Percentiles rank a stretch among this genome's conserved stretches.
phyloP scores from a whole-genome alignment of 2,797 vertebrate species.

The Melanitta fusca region DNA sequence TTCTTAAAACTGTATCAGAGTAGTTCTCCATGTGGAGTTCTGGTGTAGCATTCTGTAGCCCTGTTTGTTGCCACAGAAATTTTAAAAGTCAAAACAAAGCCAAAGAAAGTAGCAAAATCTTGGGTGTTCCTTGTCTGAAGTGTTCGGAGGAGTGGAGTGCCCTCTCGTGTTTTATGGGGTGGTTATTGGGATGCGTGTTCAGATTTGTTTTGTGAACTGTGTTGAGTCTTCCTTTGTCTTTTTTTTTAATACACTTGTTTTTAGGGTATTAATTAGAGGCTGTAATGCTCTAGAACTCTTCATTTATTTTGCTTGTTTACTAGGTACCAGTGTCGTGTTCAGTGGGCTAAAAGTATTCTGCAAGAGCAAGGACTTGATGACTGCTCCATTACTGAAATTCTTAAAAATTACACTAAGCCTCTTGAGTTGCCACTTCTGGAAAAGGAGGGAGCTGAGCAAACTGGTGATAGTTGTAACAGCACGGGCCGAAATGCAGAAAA shows the following conservation, averaged over 20 bases:
- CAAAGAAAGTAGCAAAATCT: not conserved
- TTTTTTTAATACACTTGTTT: not conserved
- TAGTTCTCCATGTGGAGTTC: not conserved
- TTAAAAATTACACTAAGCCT: conserved; percentile 79
- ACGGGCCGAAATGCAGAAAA: not conserved
- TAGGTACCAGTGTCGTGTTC: conserved; percentile 85
- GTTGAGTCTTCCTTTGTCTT: not conserved
- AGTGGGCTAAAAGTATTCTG: conserved; percentile 82
- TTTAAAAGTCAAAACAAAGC: not conserved
- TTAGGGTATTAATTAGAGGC: not conserved
- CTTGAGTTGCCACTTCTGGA: conserved; percentile 49
- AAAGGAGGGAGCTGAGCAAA: not conserved
- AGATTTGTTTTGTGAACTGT: not conserved
- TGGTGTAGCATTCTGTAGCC: rapidly evolving
- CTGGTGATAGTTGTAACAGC: not conserved
- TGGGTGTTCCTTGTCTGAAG: not conserved
- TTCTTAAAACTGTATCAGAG: not conserved
- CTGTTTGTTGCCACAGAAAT: not conserved
- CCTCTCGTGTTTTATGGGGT: not conserved
- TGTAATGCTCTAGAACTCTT: not conserved
- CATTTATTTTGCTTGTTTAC: not conserved
- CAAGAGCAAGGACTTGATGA: conserved; percentile 83
- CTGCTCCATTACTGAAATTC: conserved; percentile 53
- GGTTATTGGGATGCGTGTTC: not conserved
- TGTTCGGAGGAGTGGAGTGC: not conserved